Evolutionary conservation across 2,113 vertebrate species (phyloP), one percentile per base, ranked within the genome.

Genomic region (Psilopogon haemacephalus): DNA sequence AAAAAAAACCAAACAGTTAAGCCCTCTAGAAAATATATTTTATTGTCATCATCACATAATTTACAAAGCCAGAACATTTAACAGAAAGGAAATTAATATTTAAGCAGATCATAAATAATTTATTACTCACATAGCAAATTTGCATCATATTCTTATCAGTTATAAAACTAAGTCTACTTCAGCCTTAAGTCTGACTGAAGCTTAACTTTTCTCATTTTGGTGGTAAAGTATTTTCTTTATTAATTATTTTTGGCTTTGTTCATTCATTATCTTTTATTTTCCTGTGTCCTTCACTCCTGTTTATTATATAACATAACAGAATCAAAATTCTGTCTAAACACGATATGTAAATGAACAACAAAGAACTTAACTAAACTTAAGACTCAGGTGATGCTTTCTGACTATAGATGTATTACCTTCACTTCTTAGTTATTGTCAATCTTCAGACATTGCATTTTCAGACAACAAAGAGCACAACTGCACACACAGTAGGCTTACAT

Each of bases 11-110:
- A n/a, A n/a, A n/a, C n/a, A 70, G 63, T 91, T 94, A 88, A 88
- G 37, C 1, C 58, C 65, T n/a, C 48, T 27, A 74, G 46, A 88
- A 89, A 84, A 90, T 37, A 7, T 54, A 69, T 16, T 56, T 88
- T 86, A 84, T 74, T 87, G 33, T 11, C 6, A 85, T 11, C 78
- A 95, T 90, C 72, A 94, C 69, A 79, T 89, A 6, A 86, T 89
- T 84, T 91, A 93, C 33, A 88, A 89, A 90, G n/a, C 30, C 67
- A 40, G 10, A 37, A 40, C 12, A 71, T 68, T 85, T 89, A 90
- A 87, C 48, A 91, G 60, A 56, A 91, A 83, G 55, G 77, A 93
- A 94, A 94, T 80, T 8, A 95, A 81, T 75, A 84, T 38, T 88
- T 82, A 88, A 73, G 56, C 37, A 88, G 40, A 77, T 30, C 0